Conservation (phyloP, 1,140 invertebrate species). For the Lithobius niger region DNA sequence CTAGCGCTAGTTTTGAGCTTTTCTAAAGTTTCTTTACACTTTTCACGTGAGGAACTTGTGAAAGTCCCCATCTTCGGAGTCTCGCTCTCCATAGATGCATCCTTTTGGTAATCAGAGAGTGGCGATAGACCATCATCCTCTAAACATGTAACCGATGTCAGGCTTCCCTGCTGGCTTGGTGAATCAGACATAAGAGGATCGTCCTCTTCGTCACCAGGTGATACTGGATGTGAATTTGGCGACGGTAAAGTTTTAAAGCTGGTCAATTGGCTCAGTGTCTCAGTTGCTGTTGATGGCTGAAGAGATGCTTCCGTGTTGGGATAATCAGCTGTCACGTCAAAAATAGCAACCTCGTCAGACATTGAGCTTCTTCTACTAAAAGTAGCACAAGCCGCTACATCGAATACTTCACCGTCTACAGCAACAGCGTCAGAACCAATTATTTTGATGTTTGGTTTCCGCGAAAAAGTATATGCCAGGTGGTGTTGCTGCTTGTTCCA, state of each 20-base stretch:
- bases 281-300: background rate
- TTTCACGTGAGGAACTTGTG: no score
- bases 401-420: no score
- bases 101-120: background rate
- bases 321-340: background rate
- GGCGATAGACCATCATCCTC: background rate
- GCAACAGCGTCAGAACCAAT: no score
- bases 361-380: background rate
- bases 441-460: no score
- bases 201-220: background rate
- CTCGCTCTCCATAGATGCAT: no score
- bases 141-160: background rate
- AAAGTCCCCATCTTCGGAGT: no score
- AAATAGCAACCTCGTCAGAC: background rate
- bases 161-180: background rate
- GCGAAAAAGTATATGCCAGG: background rate
- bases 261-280: background rate
- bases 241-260: no score
- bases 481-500: background rate
- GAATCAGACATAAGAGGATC: background rate
- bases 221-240: no score
- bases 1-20: no score
- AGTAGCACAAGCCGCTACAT: background rate
- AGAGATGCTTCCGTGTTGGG: background rate
- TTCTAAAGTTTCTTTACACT: no score